Evolutionary conservation across 2,113 vertebrate genomes (phyloP).

Genomic region (Tringa solitaria): DNA sequence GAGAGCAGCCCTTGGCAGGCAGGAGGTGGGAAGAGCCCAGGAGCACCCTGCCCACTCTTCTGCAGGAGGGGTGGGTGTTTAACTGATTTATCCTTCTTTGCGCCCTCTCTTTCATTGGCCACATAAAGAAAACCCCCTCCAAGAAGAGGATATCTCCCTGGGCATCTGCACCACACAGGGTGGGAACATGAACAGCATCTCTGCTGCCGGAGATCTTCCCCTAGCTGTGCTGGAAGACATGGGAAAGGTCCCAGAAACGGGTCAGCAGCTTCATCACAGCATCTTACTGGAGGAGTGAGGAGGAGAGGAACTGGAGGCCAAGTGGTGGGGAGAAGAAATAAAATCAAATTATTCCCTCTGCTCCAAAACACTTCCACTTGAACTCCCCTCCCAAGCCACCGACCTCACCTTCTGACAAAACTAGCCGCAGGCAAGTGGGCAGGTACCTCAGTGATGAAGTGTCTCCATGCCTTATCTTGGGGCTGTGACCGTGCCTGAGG

Average conservation of each 20-base stretch:
- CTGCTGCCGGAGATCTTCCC: not conserved
- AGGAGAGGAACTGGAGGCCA: not conserved
- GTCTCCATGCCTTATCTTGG: accelerated
- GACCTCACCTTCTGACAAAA: not conserved
- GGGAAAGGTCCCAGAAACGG: not conserved
- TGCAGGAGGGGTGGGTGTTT: too few relatives aligned
- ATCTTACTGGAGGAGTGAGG: not conserved
- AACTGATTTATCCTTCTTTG: not conserved
- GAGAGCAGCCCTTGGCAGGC: not conserved
- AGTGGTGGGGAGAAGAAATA: not conserved
- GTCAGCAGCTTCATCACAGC: not conserved
- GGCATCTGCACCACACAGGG: accelerated
- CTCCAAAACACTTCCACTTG: not conserved
- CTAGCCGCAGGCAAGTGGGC: accelerated
- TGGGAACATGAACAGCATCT: not conserved
- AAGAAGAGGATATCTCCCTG: not conserved
- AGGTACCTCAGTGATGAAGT: not conserved
- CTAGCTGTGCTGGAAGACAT: not conserved
- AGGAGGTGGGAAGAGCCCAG: not conserved
- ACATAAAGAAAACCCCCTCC: not conserved
- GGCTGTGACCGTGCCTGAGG: accelerated
- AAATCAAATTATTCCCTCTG: not conserved
- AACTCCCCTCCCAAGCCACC: too few relatives aligned
- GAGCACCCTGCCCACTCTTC: not conserved
- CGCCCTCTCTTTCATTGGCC: not conserved